Base-by-base conservation (phyloP, 2,888 invertebrate species). In the Orthonevra nobilis region DNA sequence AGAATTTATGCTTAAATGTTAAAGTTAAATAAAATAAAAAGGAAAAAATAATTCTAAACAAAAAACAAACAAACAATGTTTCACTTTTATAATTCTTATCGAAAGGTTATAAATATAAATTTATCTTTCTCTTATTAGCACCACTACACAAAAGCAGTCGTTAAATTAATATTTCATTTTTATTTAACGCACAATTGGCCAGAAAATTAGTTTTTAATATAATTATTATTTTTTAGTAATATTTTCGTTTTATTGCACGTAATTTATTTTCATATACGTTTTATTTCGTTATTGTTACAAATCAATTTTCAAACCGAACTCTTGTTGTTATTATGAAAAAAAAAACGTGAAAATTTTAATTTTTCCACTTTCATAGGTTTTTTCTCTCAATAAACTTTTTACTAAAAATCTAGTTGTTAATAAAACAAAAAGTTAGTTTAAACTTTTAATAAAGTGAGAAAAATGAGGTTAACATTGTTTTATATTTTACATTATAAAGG, bases 1-100 rank as follows among this genome's bases (percentile, higher is more conserved):
- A 42, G 9, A 44, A 30, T 38, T 36, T 64, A 66, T 72, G 77
- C 77, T 77, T 64, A 56, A 52, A 64, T 64, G 72, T 77, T 77
- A 72, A 72, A 77, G 63, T 75, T 75, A 50, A 63, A 63, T 70
- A 34, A n/a, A n/a, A n/a, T 66, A 61, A 34, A 63, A 70, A 69
- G 10, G 50, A 34, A 38, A 46, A 26, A 50, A 38, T 60, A 66
- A 38, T 56, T 20, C 28, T 40, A 58, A 46, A n/a, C n/a, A n/a
- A n/a, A n/a, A n/a, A n/a, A n/a, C n/a, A n/a, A n/a, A n/a, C n/a
- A n/a, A n/a, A n/a, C n/a, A 36, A 19, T 26, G 28, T 38, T 38
- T 68, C 28, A 52, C 30, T 60, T 52, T 44, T 30, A 38, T 17
- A 23, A 38, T 42, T 12, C 26, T 36, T 36, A 15, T 42, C 19